Conservation (phyloP, 2,113 vertebrate genomes). For the Toxotes jaculatrix region DNA sequence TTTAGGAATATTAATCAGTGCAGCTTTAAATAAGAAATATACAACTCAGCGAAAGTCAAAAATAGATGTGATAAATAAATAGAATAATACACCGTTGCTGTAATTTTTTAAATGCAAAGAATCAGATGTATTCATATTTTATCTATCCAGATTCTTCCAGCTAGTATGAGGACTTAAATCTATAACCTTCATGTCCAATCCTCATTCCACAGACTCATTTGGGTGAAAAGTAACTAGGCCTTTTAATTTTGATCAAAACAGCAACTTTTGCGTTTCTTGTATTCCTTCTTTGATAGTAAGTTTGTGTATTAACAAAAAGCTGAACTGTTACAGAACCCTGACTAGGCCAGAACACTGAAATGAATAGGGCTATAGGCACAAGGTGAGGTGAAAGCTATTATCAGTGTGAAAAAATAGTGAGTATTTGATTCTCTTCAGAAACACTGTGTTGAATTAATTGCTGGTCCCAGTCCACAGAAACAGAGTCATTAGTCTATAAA, state of each 20-base stretch:
- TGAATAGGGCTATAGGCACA: conserved; percentile 9
- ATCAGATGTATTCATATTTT: neutral
- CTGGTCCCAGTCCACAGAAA: conserved; percentile 59
- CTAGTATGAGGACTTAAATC: neutral
- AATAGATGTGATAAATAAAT: neutral
- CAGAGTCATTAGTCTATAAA: conserved; percentile 75
- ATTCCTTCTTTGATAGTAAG: neutral
- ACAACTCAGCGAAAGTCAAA: neutral
- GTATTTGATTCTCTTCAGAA: conserved; percentile 51
- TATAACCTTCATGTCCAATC: neutral
- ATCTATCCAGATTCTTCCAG: neutral
- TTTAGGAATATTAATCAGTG: neutral
- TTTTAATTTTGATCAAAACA: neutral
- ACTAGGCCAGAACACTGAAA: neutral
- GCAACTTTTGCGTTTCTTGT: neutral
- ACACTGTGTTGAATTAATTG: conserved; percentile 68
- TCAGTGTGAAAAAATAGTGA: conserved; percentile 9
- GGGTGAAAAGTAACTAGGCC: neutral
- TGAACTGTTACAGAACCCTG: neutral
- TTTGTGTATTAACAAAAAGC: neutral
- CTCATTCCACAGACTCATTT: neutral
- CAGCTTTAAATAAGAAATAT: neutral
- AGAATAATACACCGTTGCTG: neutral
- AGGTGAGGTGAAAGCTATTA: conserved; percentile 4
- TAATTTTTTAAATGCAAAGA: neutral